Conservation (phyloP, 2,113 vertebrate genomes). For the Nyctibius bracteatus region DNA sequence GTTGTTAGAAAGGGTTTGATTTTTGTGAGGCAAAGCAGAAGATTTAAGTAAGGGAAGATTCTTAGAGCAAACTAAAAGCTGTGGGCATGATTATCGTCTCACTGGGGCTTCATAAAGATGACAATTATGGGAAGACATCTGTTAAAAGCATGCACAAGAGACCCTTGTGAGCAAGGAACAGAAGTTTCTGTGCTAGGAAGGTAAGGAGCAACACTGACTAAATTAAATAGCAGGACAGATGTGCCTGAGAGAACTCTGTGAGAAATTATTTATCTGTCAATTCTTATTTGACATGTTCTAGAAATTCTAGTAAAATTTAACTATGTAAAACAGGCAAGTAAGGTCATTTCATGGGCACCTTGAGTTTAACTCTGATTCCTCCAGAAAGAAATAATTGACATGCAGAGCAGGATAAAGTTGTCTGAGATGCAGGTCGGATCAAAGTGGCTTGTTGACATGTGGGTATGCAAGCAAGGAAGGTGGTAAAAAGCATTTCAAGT, state of each 20-base stretch:
- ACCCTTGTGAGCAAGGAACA: neutral
- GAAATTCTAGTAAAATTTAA: neutral
- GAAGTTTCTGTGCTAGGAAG: neutral
- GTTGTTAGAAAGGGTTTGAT: neutral
- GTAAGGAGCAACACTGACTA: neutral
- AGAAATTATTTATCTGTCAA: neutral
- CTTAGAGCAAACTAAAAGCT: neutral
- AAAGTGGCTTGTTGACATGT: neutral
- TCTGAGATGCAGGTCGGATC: neutral
- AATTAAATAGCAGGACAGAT: slow-evolving; percentile 2
- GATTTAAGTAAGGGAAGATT: neutral
- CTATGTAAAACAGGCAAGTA: neutral
- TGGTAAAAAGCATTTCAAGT: neutral
- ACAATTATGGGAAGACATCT: neutral
- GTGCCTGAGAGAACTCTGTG: neutral
- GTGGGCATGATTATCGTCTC: neutral
- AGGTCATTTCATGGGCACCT: neutral
- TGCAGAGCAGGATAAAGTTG: neutral
- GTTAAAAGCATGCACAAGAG: neutral
- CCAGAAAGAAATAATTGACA: neutral
- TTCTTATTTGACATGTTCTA: neutral
- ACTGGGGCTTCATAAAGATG: neutral
- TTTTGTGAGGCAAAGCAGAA: neutral
- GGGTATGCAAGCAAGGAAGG: neutral
- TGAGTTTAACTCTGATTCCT: neutral